phyloP scores from a whole-genome alignment of 2,888 invertebrate genomes.

The Trichopoda pennipes region DNA sequence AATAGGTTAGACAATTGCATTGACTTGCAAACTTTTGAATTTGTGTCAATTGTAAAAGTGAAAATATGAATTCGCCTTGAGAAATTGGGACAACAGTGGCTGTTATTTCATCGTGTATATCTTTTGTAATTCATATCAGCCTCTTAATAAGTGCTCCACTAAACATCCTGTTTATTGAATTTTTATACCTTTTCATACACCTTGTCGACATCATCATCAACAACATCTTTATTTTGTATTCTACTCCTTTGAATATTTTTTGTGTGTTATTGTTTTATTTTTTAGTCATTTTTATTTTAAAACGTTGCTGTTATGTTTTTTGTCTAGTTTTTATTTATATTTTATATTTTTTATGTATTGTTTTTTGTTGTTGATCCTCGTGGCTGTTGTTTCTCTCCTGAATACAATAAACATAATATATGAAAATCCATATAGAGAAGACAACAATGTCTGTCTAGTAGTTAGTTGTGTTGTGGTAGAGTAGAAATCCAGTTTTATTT shows the following conservation, averaged over 20 bases:
- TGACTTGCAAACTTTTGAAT: too few species aligned
- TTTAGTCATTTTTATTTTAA: too few species aligned
- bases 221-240: constrained; percentile 12
- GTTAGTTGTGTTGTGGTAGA: constrained; percentile 18
- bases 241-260: neutral
- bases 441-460: neutral
- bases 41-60: neutral
- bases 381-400: constrained; percentile 10
- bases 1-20: too few species aligned
- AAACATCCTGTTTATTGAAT: constrained; percentile 44
- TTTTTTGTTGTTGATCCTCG: neutral
- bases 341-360: constrained; percentile 13
- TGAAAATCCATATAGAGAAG: constrained; percentile 38
- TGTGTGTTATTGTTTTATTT: constrained; percentile 6
- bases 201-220: constrained; percentile 8
- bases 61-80: too few species aligned
- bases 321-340: constrained; percentile 42
- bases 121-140: neutral
- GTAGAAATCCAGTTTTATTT: constrained; percentile 50
- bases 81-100: neutral
- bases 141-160: neutral
- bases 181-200: constrained; percentile 29
- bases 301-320: neutral
- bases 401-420: constrained; percentile 21
- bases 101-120: neutral